Conservation (phyloP, 2,113 vertebrate genomes). For the Laticauda laticaudata region DNA sequence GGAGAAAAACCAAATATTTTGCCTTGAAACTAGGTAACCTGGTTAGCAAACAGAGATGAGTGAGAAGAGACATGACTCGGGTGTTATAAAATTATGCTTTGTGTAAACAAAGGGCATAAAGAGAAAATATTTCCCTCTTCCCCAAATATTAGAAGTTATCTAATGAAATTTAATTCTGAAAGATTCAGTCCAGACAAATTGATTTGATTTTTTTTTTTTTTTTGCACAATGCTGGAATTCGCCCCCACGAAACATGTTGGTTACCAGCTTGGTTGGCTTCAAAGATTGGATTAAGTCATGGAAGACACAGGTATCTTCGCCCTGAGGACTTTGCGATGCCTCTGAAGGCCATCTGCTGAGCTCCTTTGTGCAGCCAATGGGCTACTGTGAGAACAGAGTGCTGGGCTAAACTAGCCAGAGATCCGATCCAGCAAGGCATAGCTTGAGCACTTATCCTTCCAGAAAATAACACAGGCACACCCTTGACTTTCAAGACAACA, state of each 20-base stretch:
- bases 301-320: background rate
- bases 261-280: background rate
- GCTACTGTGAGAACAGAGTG: background rate
- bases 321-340: background rate
- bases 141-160: background rate
- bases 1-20: background rate
- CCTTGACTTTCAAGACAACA: conserved; percentile 28
- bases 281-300: background rate
- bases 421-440: background rate
- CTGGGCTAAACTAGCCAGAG: background rate
- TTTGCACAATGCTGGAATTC: background rate
- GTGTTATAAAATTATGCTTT: background rate
- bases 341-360: background rate
- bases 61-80: background rate
- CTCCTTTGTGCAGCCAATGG: background rate
- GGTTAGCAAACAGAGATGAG: background rate
- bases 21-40: background rate
- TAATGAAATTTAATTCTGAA: background rate
- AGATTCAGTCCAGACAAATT: background rate
- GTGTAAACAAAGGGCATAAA: background rate
- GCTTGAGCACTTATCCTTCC: background rate
- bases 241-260: background rate
- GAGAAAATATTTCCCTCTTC: background rate
- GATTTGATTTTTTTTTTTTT: too few relatives aligned
- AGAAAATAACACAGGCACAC: conserved; percentile 48